Evolutionary conservation across 64 coral and sea anemone species (phyloP), one percentile per base, ranked within the genome.

Genomic region (Pocillopora damicornis): DNA sequence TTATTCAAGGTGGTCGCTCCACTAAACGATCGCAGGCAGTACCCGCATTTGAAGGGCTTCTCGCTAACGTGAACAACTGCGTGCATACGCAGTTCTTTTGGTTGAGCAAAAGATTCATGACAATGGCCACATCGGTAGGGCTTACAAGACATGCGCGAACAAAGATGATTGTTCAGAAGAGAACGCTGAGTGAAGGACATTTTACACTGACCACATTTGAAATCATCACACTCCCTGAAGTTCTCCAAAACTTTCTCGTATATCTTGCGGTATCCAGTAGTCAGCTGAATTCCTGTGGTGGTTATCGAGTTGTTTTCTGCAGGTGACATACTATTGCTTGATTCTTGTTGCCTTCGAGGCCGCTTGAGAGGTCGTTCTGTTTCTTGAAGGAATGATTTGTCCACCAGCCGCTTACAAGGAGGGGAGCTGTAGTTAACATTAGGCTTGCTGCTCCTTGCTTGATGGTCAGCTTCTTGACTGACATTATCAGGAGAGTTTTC

Each of bases 31-130:
- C 90, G 83, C 35, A 77, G 78, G 36, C 90, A 92, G 65, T 92
- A 92, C 1, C 90, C 90, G 25, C 90, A 92, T 76, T 92, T 92
- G 60, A 92, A 92, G 87, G 90, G 90, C 45, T 92, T 92, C 75
- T 79, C 86, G 59, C 90, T 80, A 30, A 87, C 82, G 62, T 92
- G 90, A 38, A 92, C 74, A 61, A 92, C 82, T 36, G 90, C 82
- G 77, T 92, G 90, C 76, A 86, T 80, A 42, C 90, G 90, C 75
- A 92, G 71, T 59, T 92, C 90, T 71, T 73, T 77, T 1, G 90
- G 63, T 25, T 69, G 79, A 2, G 90, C 82, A 63, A 92, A 92
- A 5, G 75, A 77, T 61, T 92, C 83, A 37, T 92, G 42, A 34
- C 90, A 92, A 58, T 92, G 90, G 10, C 90, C 90, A 74, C 90